Evolutionary conservation across 2,888 invertebrate genomes (phyloP).

Genomic region (Stomorhina lunata): DNA sequence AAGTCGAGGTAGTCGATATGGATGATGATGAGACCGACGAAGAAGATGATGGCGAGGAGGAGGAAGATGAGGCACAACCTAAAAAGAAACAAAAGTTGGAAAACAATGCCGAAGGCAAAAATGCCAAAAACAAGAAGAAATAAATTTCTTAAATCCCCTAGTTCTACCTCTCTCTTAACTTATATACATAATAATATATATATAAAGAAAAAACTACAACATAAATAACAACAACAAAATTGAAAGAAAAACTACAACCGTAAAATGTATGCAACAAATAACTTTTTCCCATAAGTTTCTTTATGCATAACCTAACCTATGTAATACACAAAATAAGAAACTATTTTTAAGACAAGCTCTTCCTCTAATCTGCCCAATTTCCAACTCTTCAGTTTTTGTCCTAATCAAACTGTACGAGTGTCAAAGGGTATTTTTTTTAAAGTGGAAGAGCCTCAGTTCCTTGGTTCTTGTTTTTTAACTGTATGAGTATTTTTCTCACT

Average conservation of each 20-base stretch:
- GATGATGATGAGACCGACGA: conserved; percentile 87
- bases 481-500: conserved; percentile 24
- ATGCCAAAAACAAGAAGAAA: conserved; percentile 86
- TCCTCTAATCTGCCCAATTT: neutral
- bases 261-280: conserved; percentile 28
- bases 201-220: conserved; percentile 40
- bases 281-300: conserved; percentile 31
- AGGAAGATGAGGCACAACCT: conserved; percentile 88
- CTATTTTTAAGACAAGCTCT: conserved; percentile 34
- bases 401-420: neutral
- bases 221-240: conserved; percentile 43
- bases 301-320: neutral
- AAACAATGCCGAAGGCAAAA: conserved; percentile 86
- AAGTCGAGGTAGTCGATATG: conserved; percentile 90
- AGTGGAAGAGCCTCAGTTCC: conserved; percentile 39
- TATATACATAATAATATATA: conserved; percentile 47
- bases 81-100: conserved; percentile 89
- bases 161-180: conserved; percentile 61
- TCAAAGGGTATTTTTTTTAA: neutral
- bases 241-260: conserved; percentile 30
- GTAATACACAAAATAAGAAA: conserved; percentile 36
- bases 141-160: conserved; percentile 68
- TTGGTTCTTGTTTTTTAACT: conserved; percentile 55
- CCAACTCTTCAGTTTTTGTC: neutral
- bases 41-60: conserved; percentile 82